phyloP scores from a whole-genome alignment of 2,888 invertebrate species.

The Mythimna vitellina region DNA sequence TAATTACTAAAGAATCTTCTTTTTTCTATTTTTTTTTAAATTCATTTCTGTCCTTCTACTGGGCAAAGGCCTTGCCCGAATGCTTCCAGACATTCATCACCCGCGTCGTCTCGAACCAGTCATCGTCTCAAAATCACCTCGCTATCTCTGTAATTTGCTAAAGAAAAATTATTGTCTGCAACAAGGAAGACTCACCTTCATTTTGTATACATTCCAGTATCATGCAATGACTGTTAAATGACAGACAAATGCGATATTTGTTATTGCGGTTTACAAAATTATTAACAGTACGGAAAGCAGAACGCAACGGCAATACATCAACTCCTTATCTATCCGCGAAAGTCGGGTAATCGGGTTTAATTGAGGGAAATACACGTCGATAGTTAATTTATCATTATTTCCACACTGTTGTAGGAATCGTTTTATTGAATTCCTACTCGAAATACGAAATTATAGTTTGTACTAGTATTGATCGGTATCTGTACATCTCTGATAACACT shows the following conservation, averaged over 20 bases:
- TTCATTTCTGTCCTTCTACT: too few relatives aligned
- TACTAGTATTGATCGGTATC: background rate
- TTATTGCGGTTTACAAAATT: conserved; percentile 14
- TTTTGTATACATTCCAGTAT: background rate
- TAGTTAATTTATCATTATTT: conserved; percentile 43
- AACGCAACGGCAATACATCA: conserved; percentile 44
- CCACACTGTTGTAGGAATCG: conserved; percentile 16
- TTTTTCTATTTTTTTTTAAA: too few relatives aligned
- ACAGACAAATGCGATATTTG: conserved; percentile 4
- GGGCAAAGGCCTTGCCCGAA: too few relatives aligned
- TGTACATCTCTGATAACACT: background rate
- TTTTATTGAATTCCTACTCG: background rate
- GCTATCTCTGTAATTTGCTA: too few relatives aligned
- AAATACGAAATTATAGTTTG: background rate
- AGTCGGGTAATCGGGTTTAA: conserved; percentile 47
- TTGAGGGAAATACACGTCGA: conserved; percentile 50
- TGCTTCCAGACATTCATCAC: too few relatives aligned
- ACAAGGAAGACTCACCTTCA: background rate
- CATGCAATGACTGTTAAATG: background rate
- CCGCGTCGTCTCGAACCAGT: too few relatives aligned
- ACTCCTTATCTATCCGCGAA: conserved; percentile 52
- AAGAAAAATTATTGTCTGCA: background rate
- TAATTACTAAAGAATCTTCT: too few relatives aligned
- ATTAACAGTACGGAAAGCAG: conserved; percentile 34
- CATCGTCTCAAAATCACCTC: too few relatives aligned